Evolutionary conservation across 1,140 invertebrate genomes (phyloP), one percentile per base, ranked within the genome.

Genomic region (Seison nebaliae): DNA sequence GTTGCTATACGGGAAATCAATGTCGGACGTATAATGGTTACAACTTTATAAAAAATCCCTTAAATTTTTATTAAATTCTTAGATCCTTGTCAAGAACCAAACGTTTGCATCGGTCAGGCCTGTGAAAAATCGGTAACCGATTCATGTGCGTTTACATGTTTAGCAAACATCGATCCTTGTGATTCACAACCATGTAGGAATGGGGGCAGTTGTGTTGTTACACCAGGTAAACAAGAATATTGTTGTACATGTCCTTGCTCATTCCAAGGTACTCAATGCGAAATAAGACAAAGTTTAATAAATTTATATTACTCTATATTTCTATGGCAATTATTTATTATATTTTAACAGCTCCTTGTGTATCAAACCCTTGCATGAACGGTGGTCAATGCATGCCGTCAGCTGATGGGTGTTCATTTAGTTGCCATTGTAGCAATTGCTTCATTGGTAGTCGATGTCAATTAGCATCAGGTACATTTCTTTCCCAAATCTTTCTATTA

Each of bases 201-300:
- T 28, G 29, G 30, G 5, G 54, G 48, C 2, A 44, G 31, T 18
- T 57, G 54, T 32, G 5, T 3, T 23, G 35, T 30, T 16, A 18
- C 24, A 16, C 9, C 29, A 17, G 23, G n/a, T n/a, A 35, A 28
- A 21, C 30, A 19, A n/a, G n/a, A n/a, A n/a, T 40, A 33, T 21
- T 1, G 11, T n/a, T 88, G 80, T 49, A 76, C 74, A 1, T 91
- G 81, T 53, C 71, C 70, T 3, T 62, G 76, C 1, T 81, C 81
- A 0, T 91, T 83, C 55, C 80, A 76, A 4, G 80, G 81, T 2
- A 78, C 76, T 35, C 75, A 80, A 52, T 91, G 80, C 51, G 74
- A 84, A 57, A 80, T 74, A 17, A 19, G 19, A 29, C 15, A 15
- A 11, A 28, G n/a, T n/a, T n/a, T n/a, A n/a, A n/a, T n/a, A n/a